These are phyloP conservation scores for Drosophila orosa DNA, from an alignment of 1,140 invertebrate genomes.

Conservation along the genomic window DNA sequence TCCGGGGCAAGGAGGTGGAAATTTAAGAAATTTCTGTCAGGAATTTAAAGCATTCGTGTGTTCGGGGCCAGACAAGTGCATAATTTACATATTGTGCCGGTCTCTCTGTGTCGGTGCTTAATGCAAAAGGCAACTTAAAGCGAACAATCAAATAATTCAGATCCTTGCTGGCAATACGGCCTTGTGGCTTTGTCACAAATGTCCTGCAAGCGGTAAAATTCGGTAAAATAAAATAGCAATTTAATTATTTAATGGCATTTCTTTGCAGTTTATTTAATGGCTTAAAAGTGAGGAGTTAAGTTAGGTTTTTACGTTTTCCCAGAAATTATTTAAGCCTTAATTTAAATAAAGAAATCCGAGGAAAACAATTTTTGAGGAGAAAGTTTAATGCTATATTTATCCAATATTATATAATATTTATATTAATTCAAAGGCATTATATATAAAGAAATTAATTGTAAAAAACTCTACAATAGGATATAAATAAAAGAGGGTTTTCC, in stretches of 20 bases:
- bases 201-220: not conserved
- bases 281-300: not conserved
- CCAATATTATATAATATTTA: too few species aligned
- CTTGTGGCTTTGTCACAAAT: conserved; percentile 7
- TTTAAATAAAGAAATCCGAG: not conserved
- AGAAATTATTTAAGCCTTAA: not conserved
- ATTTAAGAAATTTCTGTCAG: conserved; percentile 22
- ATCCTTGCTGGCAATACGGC: not conserved
- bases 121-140: conserved; percentile 7
- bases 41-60: conserved; percentile 11
- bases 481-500: too few species aligned
- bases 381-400: not conserved
- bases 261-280: conserved; percentile 8
- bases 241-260: conserved; percentile 11
- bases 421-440: too few species aligned
- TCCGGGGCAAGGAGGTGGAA: not conserved
- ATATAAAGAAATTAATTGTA: too few species aligned
- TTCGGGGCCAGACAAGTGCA: conserved; percentile 10
- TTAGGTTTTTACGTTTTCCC: not conserved
- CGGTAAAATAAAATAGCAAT: too few species aligned
- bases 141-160: conserved; percentile 5
- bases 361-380: too few species aligned
- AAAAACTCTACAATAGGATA: too few species aligned
- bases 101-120: conserved; percentile 10
- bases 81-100: conserved; percentile 32